These are phyloP conservation scores for Musca domestica DNA, from an alignment of 1,140 invertebrate species.

Conservation along the genomic window DNA sequence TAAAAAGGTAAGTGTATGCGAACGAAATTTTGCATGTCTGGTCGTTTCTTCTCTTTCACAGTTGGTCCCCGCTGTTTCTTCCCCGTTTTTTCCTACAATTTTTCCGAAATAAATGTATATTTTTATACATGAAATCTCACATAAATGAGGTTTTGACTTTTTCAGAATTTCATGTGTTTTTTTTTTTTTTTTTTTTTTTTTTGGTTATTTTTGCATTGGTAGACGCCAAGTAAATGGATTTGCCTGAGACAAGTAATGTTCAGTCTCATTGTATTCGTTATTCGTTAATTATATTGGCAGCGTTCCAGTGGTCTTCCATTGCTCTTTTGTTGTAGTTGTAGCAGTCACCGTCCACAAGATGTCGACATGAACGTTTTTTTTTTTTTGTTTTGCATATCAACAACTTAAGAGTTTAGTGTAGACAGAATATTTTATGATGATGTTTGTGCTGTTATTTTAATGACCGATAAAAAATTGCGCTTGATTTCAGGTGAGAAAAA, in stretches of 20 bases:
- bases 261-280: background rate
- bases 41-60: background rate
- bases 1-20: slow-evolving; percentile 79
- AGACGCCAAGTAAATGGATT: no score
- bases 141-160: background rate
- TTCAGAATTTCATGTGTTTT: background rate
- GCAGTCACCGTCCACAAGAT: background rate
- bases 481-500: no score
- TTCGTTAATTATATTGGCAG: slow-evolving; percentile 18
- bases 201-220: no score
- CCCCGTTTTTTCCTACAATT: background rate
- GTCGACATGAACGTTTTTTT: no score
- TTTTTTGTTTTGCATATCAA: no score
- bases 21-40: no score
- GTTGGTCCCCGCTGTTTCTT: no score
- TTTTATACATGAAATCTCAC: background rate
- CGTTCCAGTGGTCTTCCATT: slow-evolving; percentile 9
- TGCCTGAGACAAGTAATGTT: background rate
- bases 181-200: no score
- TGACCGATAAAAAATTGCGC: no score
- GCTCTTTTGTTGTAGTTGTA: background rate
- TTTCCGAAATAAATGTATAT: background rate
- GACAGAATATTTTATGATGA: no score
- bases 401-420: no score
- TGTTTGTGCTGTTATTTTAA: no score